Evolutionary conservation across 2,888 invertebrate genomes (phyloP).

Genomic region (Pandemis cinnamomeana): DNA sequence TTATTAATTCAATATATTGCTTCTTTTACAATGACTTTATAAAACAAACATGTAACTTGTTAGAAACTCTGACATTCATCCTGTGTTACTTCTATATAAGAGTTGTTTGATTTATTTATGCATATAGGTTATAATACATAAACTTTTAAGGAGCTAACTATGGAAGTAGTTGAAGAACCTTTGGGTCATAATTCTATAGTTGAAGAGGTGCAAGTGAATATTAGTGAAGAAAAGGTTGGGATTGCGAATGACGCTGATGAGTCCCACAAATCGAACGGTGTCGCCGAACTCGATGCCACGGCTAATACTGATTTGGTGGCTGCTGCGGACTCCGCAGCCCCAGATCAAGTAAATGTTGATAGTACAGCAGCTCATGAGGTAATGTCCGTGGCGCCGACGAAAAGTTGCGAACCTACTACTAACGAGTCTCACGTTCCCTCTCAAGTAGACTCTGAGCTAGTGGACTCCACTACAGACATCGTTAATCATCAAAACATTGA

Average conservation of each 20-base stretch:
- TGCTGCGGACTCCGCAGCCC: constrained; percentile 6
- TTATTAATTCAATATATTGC: constrained; percentile 1
- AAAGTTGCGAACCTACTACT: constrained; percentile 13
- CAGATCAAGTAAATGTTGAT: constrained; percentile 21
- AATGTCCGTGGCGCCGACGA: not conserved
- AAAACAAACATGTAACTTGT: constrained; percentile 31
- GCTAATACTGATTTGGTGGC: constrained; percentile 21
- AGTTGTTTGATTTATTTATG: constrained; percentile 58
- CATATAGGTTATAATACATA: constrained; percentile 47
- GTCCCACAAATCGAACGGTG: constrained; percentile 74
- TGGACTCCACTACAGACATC: constrained; percentile 8
- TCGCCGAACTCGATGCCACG: constrained; percentile 51
- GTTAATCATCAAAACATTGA: constrained; percentile 10
- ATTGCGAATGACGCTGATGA: constrained; percentile 57
- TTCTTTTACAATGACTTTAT: not conserved
- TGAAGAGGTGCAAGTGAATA: constrained; percentile 59
- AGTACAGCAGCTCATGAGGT: constrained; percentile 18
- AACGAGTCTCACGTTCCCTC: constrained; percentile 14
- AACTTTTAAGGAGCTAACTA: constrained; percentile 45
- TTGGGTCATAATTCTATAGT: constrained; percentile 51
- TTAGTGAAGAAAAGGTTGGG: constrained; percentile 51
- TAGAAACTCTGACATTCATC: constrained; percentile 5
- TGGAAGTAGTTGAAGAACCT: constrained; percentile 62
- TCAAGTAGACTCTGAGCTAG: constrained; percentile 12
- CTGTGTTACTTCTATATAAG: constrained; percentile 29